Conservation (phyloP, 2,113 vertebrate genomes). For the Mormyrus lacerda region DNA sequence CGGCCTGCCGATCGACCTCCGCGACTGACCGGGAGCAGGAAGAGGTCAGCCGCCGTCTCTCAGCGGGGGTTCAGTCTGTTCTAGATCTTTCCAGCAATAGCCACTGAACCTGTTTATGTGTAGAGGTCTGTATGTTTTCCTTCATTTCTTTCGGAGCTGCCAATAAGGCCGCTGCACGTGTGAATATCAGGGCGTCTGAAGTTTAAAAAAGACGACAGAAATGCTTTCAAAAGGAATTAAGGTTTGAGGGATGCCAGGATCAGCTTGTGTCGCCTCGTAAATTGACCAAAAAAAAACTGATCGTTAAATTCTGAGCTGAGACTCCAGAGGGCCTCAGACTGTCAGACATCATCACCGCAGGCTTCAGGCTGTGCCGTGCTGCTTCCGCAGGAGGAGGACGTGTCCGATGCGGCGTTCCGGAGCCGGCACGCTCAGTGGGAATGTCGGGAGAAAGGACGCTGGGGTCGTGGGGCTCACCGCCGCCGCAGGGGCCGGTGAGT, state of each 20-base stretch:
- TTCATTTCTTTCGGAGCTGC: not conserved
- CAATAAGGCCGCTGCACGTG: not conserved
- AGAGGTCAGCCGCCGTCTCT: not conserved
- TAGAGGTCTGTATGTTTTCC: not conserved
- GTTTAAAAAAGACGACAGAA: not conserved
- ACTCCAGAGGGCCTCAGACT: not conserved
- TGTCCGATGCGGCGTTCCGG: constrained; percentile 43
- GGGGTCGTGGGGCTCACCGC: constrained; percentile 48
- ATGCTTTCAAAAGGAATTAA: not conserved
- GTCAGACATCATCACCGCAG: not conserved
- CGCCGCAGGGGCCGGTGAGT: constrained; percentile 51
- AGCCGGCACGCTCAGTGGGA: constrained; percentile 43
- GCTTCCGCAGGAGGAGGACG: constrained; percentile 42
- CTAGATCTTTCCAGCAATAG: not conserved
- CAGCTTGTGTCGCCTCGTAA: not conserved
- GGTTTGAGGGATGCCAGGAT: not conserved
- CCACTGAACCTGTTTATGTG: not conserved
- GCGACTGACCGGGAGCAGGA: constrained; percentile 11
- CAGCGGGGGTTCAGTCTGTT: not conserved
- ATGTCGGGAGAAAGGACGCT: constrained; percentile 43
- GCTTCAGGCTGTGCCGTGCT: not conserved
- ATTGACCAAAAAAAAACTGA: not conserved
- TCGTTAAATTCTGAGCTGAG: not conserved
- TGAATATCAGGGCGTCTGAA: not conserved
- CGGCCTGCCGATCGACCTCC: not conserved